These are phyloP conservation scores for Psophia crepitans DNA, from an alignment of 2,113 vertebrate genomes.

Conservation along the genomic window DNA sequence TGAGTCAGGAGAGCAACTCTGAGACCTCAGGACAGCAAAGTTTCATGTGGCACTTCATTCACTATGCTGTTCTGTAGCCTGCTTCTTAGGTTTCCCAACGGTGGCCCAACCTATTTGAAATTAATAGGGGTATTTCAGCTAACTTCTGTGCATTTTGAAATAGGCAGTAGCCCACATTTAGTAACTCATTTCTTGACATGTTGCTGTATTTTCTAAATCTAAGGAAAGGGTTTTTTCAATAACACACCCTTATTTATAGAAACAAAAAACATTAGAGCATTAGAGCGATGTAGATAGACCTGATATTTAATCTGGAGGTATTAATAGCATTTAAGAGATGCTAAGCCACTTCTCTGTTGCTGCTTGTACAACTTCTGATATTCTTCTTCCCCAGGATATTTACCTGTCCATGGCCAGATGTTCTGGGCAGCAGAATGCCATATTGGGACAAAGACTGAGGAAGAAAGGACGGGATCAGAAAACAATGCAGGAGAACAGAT, in stretches of 20 bases:
- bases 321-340: not conserved
- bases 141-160: not conserved
- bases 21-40: not conserved
- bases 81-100: not conserved
- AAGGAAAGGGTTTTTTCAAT: not conserved
- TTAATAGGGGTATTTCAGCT: not conserved
- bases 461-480: conserved; percentile 44
- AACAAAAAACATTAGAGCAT: not conserved
- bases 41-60: not conserved
- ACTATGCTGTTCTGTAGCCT: not conserved
- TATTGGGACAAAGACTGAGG: conserved; percentile 25
- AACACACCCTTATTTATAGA: not conserved
- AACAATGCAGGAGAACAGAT: not conserved
- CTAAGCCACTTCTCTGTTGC: not conserved
- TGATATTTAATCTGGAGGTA: not conserved
- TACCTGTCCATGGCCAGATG: conserved; percentile 53
- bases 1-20: not conserved
- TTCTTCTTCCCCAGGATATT: not conserved
- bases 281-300: not conserved
- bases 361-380: not conserved
- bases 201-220: not conserved
- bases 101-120: not conserved
- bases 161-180: not conserved
- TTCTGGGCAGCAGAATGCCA: conserved; percentile 58
- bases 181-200: not conserved